Evolutionary conservation across 2,888 invertebrate species (phyloP).

Genomic region (Hetaerina titia): DNA sequence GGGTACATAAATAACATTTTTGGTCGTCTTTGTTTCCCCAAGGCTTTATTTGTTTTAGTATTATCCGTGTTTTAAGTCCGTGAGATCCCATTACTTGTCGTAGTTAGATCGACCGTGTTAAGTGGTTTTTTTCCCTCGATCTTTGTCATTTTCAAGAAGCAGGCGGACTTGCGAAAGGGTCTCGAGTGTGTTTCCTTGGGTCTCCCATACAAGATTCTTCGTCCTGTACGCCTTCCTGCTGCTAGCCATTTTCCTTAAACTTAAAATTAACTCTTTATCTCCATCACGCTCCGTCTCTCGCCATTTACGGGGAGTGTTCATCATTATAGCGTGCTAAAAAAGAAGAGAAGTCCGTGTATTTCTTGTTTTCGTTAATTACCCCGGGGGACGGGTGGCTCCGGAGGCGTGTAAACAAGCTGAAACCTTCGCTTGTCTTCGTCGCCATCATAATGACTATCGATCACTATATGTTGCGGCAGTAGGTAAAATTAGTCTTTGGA

Average conservation of each 20-base stretch:
- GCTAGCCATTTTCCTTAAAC: neutral
- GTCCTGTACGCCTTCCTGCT: neutral
- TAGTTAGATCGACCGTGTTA: neutral
- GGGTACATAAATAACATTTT: neutral
- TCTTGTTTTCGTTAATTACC: constrained; percentile 19
- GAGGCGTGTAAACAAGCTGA: neutral
- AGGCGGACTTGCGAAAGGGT: neutral
- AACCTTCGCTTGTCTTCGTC: neutral
- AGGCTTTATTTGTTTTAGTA: neutral
- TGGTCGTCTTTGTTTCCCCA: neutral
- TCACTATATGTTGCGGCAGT: neutral
- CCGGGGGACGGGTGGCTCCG: neutral
- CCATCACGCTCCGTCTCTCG: neutral
- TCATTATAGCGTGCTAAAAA: neutral
- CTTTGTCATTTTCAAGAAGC: neutral
- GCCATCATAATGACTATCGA: neutral
- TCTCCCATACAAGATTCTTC: neutral
- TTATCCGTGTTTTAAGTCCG: neutral
- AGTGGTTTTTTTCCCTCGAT: neutral
- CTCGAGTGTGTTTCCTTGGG: neutral
- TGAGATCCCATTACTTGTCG: neutral
- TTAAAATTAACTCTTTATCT: neutral
- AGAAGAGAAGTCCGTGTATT: neutral
- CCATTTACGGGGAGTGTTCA: neutral
- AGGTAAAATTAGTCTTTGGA: neutral